phyloP scores from a whole-genome alignment of 2,113 vertebrate species.

The Tylochromis polylepis region DNA sequence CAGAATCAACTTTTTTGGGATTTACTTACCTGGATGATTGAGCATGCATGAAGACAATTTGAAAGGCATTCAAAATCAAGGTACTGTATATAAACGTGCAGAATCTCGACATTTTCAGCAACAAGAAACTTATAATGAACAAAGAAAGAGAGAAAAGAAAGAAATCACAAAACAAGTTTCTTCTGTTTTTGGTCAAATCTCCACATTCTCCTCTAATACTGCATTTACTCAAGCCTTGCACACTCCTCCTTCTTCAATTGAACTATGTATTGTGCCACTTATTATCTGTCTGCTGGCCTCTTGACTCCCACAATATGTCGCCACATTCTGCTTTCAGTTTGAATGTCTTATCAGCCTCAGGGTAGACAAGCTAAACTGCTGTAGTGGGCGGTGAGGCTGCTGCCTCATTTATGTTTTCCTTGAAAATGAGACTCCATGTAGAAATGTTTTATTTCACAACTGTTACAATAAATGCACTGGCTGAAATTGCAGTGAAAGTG shows the following conservation, averaged over 20 bases:
- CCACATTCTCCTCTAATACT: neutral
- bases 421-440: neutral
- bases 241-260: neutral
- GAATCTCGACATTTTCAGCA: neutral
- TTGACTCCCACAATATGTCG: constrained; percentile 40
- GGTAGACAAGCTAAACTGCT: constrained; percentile 16
- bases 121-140: neutral
- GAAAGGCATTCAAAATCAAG: neutral
- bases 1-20: no score
- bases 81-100: neutral
- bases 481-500: neutral
- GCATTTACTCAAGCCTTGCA: neutral
- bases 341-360: constrained; percentile 39
- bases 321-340: constrained; percentile 11
- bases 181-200: neutral
- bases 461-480: neutral
- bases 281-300: constrained; percentile 38
- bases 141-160: neutral
- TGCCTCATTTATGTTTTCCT: constrained; percentile 13
- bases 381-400: constrained; percentile 15
- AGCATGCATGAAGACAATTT: no score
- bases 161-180: neutral
- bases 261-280: neutral
- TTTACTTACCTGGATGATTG: no score
- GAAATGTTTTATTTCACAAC: neutral